These are phyloP conservation scores for Drosophila pseudoobscura DNA, from an alignment of 1,140 invertebrate genomes.

Conservation along the genomic window DNA sequence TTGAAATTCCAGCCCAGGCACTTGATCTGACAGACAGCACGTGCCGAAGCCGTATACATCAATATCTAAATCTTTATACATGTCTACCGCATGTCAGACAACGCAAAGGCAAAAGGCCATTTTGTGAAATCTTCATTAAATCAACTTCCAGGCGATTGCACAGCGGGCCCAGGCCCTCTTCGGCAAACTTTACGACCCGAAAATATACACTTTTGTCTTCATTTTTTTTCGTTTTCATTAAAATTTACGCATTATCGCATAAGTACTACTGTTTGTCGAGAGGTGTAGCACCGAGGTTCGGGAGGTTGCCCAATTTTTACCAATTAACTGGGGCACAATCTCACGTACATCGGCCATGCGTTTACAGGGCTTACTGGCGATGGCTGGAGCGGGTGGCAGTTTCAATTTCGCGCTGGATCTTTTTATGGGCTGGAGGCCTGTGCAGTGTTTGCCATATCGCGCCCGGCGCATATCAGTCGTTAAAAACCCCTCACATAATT, in stretches of 20 bases:
- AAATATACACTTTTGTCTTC: slow-evolving; percentile 49
- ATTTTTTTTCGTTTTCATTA: slow-evolving; percentile 62
- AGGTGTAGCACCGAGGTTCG: slow-evolving; percentile 27
- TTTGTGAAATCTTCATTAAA: slow-evolving; percentile 80
- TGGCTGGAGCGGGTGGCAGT: slow-evolving; percentile 38
- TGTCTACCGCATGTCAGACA: slow-evolving; percentile 56
- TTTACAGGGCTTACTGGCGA: slow-evolving; percentile 18
- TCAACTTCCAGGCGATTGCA: slow-evolving; percentile 78
- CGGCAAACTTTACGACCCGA: slow-evolving; percentile 61
- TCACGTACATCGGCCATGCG: slow-evolving; percentile 79
- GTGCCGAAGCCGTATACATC: slow-evolving; percentile 41
- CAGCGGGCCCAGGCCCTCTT: slow-evolving; percentile 25
- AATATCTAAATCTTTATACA: slow-evolving; percentile 42
- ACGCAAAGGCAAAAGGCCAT: slow-evolving; percentile 29
- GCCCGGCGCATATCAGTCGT: slow-evolving; percentile 64
- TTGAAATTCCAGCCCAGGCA: slow-evolving; percentile 34
- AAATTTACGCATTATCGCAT: slow-evolving; percentile 79
- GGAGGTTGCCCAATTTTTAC: slow-evolving; percentile 71
- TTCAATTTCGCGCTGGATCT: slow-evolving; percentile 67
- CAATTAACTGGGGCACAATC: slow-evolving; percentile 75
- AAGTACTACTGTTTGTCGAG: slow-evolving; percentile 47
- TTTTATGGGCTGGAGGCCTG: slow-evolving; percentile 58
- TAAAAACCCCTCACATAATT: slow-evolving; percentile 80
- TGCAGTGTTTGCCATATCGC: slow-evolving; percentile 58
- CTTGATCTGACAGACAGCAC: slow-evolving; percentile 34